phyloP scores from a whole-genome alignment of 2,888 invertebrate genomes.

The Seira sanloemensis region DNA sequence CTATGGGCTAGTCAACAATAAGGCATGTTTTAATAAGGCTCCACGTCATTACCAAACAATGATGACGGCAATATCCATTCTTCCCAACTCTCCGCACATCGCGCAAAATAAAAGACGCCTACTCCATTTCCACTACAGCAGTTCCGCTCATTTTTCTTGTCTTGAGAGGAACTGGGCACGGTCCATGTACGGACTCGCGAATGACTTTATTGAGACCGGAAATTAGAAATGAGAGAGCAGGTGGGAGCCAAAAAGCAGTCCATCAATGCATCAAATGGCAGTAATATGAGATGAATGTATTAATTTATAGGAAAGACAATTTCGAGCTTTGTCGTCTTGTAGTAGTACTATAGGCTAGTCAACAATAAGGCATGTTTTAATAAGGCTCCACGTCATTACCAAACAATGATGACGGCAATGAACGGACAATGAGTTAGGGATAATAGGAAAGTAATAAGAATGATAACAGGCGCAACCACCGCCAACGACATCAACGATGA shows the following conservation, averaged over 20 bases:
- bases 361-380: too few species aligned
- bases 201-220: background rate
- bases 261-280: slow-evolving; percentile 50
- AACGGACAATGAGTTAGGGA: slow-evolving; percentile 4
- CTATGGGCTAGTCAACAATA: too few species aligned
- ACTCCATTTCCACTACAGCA: background rate
- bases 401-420: slow-evolving; percentile 1
- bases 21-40: background rate
- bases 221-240: background rate
- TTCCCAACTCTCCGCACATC: slow-evolving; percentile 23
- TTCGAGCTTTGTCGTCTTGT: too few species aligned
- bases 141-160: background rate
- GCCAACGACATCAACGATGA: slow-evolving; percentile 4
- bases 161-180: background rate
- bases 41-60: background rate
- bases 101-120: too few species aligned
- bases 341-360: too few species aligned
- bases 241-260: slow-evolving; percentile 26
- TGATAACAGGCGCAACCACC: background rate
- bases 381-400: background rate
- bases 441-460: background rate
- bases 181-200: background rate
- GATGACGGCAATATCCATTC: slow-evolving; percentile 8
- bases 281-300: too few species aligned
- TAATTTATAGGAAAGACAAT: too few species aligned